Evolutionary conservation across 1,140 invertebrate species (phyloP).

Genomic region (silkworm (Bombyx mori)): DNA sequence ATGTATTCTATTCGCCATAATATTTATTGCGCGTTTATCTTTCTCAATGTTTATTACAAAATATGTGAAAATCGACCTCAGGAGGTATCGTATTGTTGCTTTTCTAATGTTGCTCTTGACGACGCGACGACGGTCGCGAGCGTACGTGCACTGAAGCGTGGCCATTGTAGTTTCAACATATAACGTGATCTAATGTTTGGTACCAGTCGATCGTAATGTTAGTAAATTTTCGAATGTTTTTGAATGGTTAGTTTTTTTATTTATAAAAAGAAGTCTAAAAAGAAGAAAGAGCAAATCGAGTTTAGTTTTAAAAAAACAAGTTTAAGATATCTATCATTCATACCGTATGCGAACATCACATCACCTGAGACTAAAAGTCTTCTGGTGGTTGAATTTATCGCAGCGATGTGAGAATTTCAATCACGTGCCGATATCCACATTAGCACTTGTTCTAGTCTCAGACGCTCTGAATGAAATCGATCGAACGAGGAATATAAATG

Average conservation of each 20-base stretch:
- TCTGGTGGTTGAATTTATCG: slow-evolving; percentile 11
- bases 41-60: slow-evolving; percentile 13
- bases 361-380: neutral
- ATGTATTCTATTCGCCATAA: neutral
- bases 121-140: slow-evolving; percentile 2
- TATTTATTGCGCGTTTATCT: slow-evolving; percentile 4
- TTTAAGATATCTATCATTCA: neutral
- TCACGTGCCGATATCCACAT: slow-evolving; percentile 5
- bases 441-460: too few relatives aligned
- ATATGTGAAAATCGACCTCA: slow-evolving; percentile 20
- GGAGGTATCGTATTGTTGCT: neutral
- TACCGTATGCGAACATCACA: too few relatives aligned
- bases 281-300: too few relatives aligned
- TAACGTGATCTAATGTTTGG: slow-evolving; percentile 24
- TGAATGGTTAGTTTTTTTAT: slow-evolving; percentile 11
- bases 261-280: slow-evolving; percentile 12
- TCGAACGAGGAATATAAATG: too few relatives aligned
- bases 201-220: slow-evolving; percentile 7
- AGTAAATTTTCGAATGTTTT: slow-evolving; percentile 12
- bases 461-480: too few relatives aligned
- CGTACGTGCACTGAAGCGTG: slow-evolving; percentile 12
- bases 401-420: slow-evolving; percentile 22
- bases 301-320: too few relatives aligned
- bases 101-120: neutral
- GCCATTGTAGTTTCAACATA: slow-evolving; percentile 18